Evolutionary conservation across 2,797 vertebrate species (phyloP).

Genomic region (Mareca penelope): DNA sequence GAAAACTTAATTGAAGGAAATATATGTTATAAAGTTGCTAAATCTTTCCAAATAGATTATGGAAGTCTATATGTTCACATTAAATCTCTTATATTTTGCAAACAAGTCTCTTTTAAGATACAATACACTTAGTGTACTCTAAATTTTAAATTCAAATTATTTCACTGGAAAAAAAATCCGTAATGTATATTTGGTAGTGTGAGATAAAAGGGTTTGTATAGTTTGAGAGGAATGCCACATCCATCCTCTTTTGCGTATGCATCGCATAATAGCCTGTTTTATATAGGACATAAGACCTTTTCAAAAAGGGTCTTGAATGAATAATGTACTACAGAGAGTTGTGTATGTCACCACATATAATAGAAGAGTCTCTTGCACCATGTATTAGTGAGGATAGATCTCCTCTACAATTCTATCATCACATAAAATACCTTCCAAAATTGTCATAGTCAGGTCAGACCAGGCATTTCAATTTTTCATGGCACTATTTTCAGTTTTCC

Average conservation of each 20-base stretch:
- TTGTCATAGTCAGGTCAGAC: neutral
- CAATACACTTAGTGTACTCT: neutral
- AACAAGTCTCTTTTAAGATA: neutral
- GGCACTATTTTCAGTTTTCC: neutral
- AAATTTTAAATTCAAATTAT: neutral
- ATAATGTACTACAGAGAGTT: conserved; percentile 60
- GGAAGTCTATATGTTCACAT: neutral
- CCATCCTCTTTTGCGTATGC: conserved; percentile 64
- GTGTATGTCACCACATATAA: conserved; percentile 47
- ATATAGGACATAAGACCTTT: conserved; percentile 69
- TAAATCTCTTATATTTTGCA: neutral
- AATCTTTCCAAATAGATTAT: neutral
- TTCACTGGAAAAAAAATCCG: conserved; percentile 4
- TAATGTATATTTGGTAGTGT: neutral
- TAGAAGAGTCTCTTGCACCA: conserved; percentile 32
- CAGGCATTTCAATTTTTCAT: conserved; percentile 11
- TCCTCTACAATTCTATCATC: conserved; percentile 37
- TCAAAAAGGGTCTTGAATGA: conserved; percentile 55
- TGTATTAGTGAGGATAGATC: conserved; percentile 29
- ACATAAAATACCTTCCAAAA: conserved; percentile 53
- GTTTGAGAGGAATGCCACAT: conserved; percentile 55
- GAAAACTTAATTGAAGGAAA: neutral
- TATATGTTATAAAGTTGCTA: neutral
- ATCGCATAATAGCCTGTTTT: conserved; percentile 65
- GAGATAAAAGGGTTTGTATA: conserved; percentile 33